Percentiles rank a stretch among this genome's conserved stretches.
These are phyloP conservation scores for Margaritifera margaritifera DNA, from an alignment of 2,888 invertebrate genomes.

Conservation along the genomic window DNA sequence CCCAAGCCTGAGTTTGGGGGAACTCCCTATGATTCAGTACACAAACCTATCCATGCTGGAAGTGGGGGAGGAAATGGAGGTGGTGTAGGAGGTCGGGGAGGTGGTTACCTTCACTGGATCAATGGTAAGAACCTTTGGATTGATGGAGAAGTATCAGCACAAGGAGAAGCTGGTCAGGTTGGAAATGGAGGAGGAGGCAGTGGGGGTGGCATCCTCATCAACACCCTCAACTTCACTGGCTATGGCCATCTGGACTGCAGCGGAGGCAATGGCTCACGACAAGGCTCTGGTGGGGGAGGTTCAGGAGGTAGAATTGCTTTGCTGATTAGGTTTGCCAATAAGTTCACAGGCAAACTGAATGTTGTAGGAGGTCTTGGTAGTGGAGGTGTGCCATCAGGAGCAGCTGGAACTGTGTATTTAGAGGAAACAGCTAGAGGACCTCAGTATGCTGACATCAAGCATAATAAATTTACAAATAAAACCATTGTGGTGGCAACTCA, in stretches of 20 bases:
- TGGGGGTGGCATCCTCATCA: conserved; percentile 53
- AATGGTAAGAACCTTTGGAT: conserved; percentile 49
- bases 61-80: conserved; percentile 57
- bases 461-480: conserved; percentile 35
- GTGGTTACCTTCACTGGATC: conserved; percentile 52
- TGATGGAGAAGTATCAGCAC: conserved; percentile 52
- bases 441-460: conserved; percentile 62
- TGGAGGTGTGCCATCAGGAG: conserved; percentile 48
- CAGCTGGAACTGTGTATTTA: conserved; percentile 59
- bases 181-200: conserved; percentile 54
- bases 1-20: conserved; percentile 43
- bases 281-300: conserved; percentile 46
- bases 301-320: conserved; percentile 55
- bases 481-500: conserved; percentile 36
- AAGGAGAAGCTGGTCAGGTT: conserved; percentile 45
- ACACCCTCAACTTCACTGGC: conserved; percentile 58
- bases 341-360: conserved; percentile 46
- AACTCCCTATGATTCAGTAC: conserved; percentile 56
- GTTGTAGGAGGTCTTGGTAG: conserved; percentile 49
- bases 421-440: conserved; percentile 59
- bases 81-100: conserved; percentile 55
- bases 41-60: conserved; percentile 43
- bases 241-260: conserved; percentile 53
- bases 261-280: conserved; percentile 48
- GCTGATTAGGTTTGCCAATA: conserved; percentile 48